phyloP scores from a whole-genome alignment of 2,888 invertebrate species.

The Cataglyphis cursor region DNA sequence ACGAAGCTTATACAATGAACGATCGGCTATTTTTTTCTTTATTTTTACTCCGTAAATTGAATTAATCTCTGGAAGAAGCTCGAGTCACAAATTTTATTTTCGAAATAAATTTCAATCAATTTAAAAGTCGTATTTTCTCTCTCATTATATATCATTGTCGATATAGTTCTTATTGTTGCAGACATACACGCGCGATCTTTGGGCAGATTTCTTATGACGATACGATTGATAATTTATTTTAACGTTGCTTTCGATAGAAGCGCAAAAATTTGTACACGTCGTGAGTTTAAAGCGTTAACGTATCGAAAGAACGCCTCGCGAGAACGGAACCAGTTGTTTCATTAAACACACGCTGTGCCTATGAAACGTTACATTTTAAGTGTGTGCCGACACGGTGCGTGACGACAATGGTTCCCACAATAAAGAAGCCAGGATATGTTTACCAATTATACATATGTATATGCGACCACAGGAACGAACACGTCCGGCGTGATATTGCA shows the following conservation, averaged over 20 bases:
- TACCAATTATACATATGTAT: slow-evolving; percentile 61
- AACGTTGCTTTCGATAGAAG: background rate
- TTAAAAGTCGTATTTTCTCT: background rate
- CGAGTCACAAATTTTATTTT: background rate
- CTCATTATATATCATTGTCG: background rate
- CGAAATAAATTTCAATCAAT: background rate
- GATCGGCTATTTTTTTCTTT: background rate
- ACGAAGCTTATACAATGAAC: background rate
- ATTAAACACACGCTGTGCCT: slow-evolving; percentile 70
- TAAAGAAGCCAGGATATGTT: slow-evolving; percentile 67
- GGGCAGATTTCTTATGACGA: background rate
- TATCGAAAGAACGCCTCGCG: slow-evolving; percentile 16
- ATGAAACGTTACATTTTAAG: slow-evolving; percentile 73
- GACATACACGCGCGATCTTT: background rate
- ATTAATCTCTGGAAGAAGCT: background rate
- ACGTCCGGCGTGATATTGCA: slow-evolving; percentile 49
- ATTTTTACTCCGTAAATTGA: background rate
- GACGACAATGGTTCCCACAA: slow-evolving; percentile 78
- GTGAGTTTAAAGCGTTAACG: background rate
- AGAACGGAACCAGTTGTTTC: slow-evolving; percentile 51
- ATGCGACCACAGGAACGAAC: slow-evolving; percentile 53
- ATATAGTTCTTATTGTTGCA: background rate
- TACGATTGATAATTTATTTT: slow-evolving; percentile 11
- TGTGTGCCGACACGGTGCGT: slow-evolving; percentile 73
- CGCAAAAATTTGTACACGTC: background rate